These are phyloP conservation scores for Argyrosomus japonicus DNA, from an alignment of 2,113 vertebrate species.

Conservation along the genomic window DNA sequence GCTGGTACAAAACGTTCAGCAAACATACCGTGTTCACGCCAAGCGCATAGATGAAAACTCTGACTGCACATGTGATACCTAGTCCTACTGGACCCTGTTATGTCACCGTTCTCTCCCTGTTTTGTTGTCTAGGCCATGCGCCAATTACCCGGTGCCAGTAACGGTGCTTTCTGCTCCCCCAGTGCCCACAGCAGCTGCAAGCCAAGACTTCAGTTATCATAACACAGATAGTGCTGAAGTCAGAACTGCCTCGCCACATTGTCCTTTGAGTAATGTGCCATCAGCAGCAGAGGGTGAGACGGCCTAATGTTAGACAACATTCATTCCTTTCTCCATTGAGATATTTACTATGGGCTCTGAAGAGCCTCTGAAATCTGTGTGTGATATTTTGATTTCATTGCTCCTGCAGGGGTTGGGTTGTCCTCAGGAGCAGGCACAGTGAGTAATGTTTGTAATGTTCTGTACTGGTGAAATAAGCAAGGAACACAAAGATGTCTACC, in stretches of 20 bases:
- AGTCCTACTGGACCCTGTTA: conserved; percentile 1
- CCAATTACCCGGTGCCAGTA: conserved; percentile 28
- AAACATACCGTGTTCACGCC: no score
- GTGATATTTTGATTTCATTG: conserved; percentile 28
- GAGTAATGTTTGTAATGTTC: conserved; percentile 22
- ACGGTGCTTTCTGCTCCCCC: conserved; percentile 17
- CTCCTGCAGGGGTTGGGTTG: conserved; percentile 32
- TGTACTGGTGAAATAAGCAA: background rate
- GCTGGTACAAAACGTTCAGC: conserved; percentile 31
- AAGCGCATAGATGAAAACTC: background rate
- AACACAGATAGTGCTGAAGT: conserved; percentile 56
- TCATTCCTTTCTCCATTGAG: conserved; percentile 5
- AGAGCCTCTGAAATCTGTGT: background rate
- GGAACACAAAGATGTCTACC: background rate
- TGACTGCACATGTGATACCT: conserved; percentile 6
- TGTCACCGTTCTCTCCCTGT: conserved; percentile 25
- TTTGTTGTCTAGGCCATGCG: conserved; percentile 41
- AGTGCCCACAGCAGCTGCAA: background rate
- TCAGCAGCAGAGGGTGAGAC: conserved; percentile 61
- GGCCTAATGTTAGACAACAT: background rate
- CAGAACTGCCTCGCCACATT: conserved; percentile 31
- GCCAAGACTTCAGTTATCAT: conserved; percentile 61
- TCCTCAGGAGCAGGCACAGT: conserved; percentile 39
- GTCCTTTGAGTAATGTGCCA: conserved; percentile 24
- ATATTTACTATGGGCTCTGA: conserved; percentile 6